These are phyloP conservation scores for Sternotherus odoratus DNA, from an alignment of 2,797 vertebrate genomes.

Conservation along the genomic window DNA sequence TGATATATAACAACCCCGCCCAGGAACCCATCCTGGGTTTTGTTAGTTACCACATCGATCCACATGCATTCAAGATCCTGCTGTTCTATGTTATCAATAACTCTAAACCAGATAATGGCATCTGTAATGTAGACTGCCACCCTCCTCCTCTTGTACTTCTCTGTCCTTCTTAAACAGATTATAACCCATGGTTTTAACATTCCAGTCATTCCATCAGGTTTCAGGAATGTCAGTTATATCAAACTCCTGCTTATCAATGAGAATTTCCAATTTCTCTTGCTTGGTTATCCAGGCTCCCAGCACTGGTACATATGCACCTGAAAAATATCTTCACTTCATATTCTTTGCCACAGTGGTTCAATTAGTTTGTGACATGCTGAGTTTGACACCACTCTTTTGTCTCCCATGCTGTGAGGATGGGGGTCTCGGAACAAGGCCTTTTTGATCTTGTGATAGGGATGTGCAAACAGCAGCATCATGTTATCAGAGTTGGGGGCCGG, in stretches of 20 bases:
- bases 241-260: background rate
- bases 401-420: background rate
- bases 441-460: background rate
- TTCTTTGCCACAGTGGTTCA: background rate
- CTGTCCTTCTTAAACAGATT: constrained; percentile 24
- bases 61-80: constrained; percentile 9
- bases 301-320: background rate
- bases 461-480: background rate
- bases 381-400: background rate
- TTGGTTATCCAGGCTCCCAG: constrained; percentile 15
- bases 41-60: constrained; percentile 42
- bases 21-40: constrained; percentile 9
- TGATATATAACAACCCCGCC: background rate
- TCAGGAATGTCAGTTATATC: constrained; percentile 12
- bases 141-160: constrained; percentile 33
- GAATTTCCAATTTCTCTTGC: constrained; percentile 29
- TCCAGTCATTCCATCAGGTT: constrained; percentile 23
- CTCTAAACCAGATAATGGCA: constrained; percentile 39
- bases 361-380: background rate
- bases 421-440: background rate
- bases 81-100: constrained; percentile 54
- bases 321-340: background rate
- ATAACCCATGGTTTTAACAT: constrained; percentile 42
- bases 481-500: background rate
- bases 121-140: constrained; percentile 22